Conservation (phyloP, 92 coral and sea anemone species). For the Phenganax marumi region DNA sequence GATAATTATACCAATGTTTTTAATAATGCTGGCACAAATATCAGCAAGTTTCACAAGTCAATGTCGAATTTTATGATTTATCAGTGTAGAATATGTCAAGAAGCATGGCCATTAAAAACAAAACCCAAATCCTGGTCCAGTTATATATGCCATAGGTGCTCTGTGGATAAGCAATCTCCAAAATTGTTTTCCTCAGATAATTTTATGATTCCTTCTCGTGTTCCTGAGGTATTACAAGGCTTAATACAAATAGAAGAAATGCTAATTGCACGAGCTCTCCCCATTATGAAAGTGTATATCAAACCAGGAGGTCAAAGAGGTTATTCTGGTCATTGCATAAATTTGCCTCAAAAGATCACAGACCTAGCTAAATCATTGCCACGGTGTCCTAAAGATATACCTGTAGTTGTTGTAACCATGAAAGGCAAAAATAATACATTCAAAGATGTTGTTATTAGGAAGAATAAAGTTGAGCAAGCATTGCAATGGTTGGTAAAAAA, state of each 20-base stretch:
- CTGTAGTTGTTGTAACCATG: conserved; percentile 55
- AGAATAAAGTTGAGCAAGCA: conserved; percentile 51
- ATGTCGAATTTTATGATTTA: conserved; percentile 49
- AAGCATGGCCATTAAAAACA: conserved; percentile 62
- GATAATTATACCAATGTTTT: conserved; percentile 36
- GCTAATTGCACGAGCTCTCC: conserved; percentile 64
- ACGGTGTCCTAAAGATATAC: conserved; percentile 38
- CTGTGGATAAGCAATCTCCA: conserved; percentile 57
- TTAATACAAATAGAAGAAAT: conserved; percentile 63
- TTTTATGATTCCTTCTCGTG: conserved; percentile 64
- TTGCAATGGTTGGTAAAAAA: neutral
- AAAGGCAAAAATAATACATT: conserved; percentile 51
- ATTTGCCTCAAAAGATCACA: conserved; percentile 52
- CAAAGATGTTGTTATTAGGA: conserved; percentile 57
- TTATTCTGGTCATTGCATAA: conserved; percentile 63
- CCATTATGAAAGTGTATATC: conserved; percentile 54
- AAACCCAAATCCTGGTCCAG: conserved; percentile 10
- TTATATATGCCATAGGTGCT: conserved; percentile 61
- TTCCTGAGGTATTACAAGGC: conserved; percentile 57
- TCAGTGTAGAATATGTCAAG: conserved; percentile 60
- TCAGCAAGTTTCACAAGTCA: conserved; percentile 53
- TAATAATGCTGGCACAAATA: conserved; percentile 46
- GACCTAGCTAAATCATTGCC: conserved; percentile 49
- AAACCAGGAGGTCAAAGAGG: conserved; percentile 60
- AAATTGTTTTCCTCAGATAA: conserved; percentile 61